Base-by-base conservation (phyloP, 1,140 invertebrate species). In the Pogonus chalceus region DNA sequence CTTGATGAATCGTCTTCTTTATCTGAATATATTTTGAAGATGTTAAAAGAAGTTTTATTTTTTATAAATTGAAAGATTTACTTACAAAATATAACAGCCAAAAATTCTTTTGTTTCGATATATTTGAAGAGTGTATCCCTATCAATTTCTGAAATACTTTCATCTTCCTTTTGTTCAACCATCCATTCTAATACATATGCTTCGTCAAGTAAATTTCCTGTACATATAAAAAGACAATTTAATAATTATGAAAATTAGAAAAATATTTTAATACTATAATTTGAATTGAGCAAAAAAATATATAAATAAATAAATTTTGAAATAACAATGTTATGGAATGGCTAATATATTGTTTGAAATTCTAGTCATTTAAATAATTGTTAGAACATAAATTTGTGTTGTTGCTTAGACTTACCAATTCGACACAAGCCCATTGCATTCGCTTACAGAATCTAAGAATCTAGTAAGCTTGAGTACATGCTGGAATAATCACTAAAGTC, bases 61-160 rank as follows among this genome's bases (percentile, higher is more conserved):
- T 47, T 23, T 20, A 35, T 20, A 0, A 58, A 16, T 49, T 18
- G 26, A 53, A 22, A 0, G n/a, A 9, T 26, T 37, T 59, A 82
- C 88, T 90, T 82, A 94, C 91, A 95, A 69, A 94, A 96, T 53
- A 93, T 75, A 47, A 95, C 91, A 53, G 90, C 91, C 58, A 95
- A 76, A 76, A 94, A 95, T 72, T 95, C 91, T 69, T 90, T 88
- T 37, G 86, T 88, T 65, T 88, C 87, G 62, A 95, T 92, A 69
- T 91, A 88, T 63, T 90, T 86, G 64, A 83, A 82, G 4, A 96
- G 74, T 63, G 82, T 82, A 49, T 92, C 87, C 61, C 92, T 78
- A 64, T 91, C 82, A 52, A 96, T 90, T 64, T 92, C 87, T 72
- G 92, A 89, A 58, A 96, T 92, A 67, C 90, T 94, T 66, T 90